Evolutionary conservation across 2,797 vertebrate genomes (phyloP).

Genomic region (Diglossa cyanea): DNA sequence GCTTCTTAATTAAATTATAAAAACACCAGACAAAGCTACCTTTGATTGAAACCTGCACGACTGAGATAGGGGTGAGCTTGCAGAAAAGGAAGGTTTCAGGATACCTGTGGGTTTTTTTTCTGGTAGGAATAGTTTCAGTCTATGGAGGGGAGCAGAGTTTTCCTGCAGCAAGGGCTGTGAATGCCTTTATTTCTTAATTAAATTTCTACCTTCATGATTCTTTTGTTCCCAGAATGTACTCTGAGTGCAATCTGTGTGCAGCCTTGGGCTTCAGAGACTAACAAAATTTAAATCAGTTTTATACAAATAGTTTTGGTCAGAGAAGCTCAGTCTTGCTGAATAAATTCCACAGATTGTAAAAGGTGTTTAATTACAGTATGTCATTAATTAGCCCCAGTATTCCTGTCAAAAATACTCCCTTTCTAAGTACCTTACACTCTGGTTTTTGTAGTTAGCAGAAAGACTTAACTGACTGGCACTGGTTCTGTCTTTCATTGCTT

Average conservation of each 20-base stretch:
- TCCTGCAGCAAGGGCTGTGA: not conserved
- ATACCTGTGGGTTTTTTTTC: not conserved
- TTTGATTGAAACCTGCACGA: not conserved
- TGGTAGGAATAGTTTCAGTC: not conserved
- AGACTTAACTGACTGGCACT: not conserved
- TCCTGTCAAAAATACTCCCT: constrained; percentile 13
- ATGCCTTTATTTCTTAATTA: not conserved
- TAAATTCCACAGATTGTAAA: not conserved
- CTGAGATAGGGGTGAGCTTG: not conserved
- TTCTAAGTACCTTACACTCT: not conserved
- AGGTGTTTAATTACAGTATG: constrained; percentile 43
- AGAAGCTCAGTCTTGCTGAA: constrained; percentile 26
- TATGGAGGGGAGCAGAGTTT: not conserved
- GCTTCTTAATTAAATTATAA: not conserved
- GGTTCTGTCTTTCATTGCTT: not conserved
- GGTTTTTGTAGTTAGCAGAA: not conserved
- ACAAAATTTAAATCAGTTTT: constrained; percentile 40
- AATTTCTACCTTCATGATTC: not conserved
- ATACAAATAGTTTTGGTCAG: constrained; percentile 34
- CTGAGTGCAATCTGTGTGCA: not conserved
- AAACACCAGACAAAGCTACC: not conserved
- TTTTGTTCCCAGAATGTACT: not conserved
- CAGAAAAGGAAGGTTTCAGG: not conserved
- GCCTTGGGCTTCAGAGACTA: constrained; percentile 36
- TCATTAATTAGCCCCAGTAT: constrained; percentile 8